Percentiles rank a stretch among this genome's conserved stretches.
These are phyloP conservation scores for Ischnura elegans DNA, from an alignment of 2,888 invertebrate genomes.

Conservation along the genomic window DNA sequence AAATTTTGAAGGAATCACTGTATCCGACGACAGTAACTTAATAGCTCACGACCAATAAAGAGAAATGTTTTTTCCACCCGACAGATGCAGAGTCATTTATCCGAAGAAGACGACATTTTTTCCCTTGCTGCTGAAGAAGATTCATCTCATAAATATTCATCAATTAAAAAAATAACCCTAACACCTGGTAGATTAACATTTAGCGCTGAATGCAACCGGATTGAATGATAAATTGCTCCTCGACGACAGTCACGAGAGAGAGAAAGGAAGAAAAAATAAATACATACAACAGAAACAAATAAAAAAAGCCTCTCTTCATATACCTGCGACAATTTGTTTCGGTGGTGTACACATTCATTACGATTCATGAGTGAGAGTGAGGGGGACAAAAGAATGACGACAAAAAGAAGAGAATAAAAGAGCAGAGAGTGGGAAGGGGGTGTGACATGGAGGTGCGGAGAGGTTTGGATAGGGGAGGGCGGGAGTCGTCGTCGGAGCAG, in stretches of 20 bases:
- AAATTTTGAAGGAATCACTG: too few relatives aligned
- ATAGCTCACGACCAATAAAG: too few relatives aligned
- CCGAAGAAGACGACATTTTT: too few relatives aligned
- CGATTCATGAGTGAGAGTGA: background rate
- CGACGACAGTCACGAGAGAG: background rate
- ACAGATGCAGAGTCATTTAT: too few relatives aligned
- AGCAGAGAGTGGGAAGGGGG: background rate
- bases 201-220: background rate
- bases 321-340: background rate
- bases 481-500: background rate
- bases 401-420: background rate
- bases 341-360: background rate
- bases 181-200: background rate
- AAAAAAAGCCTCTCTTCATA: background rate
- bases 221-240: background rate
- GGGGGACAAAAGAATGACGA: background rate
- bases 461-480: background rate
- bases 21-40: too few relatives aligned
- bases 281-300: too few relatives aligned
- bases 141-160: background rate
- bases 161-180: background rate
- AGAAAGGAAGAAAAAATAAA: background rate
- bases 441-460: background rate
- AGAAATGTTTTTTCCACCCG: too few relatives aligned
- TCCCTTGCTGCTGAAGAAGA: too few relatives aligned